Percentiles rank a stretch among this genome's conserved stretches.
Conservation (phyloP, 2,113 vertebrate genomes). For the Sminthopsis crassicaudata region DNA sequence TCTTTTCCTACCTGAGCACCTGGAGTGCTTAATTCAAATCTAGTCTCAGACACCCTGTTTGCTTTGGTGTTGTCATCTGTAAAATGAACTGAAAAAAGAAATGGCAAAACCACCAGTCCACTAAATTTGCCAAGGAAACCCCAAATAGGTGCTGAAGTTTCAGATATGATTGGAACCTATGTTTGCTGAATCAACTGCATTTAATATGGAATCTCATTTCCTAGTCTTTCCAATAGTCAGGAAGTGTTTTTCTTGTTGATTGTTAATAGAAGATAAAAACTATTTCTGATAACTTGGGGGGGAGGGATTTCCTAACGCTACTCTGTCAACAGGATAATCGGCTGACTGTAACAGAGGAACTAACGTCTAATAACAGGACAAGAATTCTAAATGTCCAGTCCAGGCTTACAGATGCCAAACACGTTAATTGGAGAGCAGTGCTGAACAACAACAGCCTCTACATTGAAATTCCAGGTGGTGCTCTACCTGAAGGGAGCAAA, state of each 20-base stretch:
- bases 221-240: neutral
- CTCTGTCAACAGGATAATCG: constrained; percentile 88
- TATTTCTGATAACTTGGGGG: rapidly evolving
- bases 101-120: neutral
- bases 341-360: constrained; percentile 97
- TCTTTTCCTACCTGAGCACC: neutral
- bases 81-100: neutral
- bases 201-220: neutral
- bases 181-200: neutral
- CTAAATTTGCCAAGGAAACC: neutral
- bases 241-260: neutral
- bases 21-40: neutral
- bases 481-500: constrained; percentile 97
- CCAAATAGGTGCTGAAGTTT: neutral
- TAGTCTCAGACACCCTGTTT: neutral
- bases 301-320: neutral
- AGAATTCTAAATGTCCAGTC: constrained; percentile 94
- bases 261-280: neutral
- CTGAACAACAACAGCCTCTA: constrained; percentile 92
- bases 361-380: constrained; percentile 90
- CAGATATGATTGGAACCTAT: neutral
- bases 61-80: neutral
- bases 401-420: constrained; percentile 90
- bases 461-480: constrained; percentile 93
- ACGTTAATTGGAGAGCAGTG: constrained; percentile 92